Base-by-base conservation (phyloP, 2,113 vertebrate species). In the Toxotes chatareus region DNA sequence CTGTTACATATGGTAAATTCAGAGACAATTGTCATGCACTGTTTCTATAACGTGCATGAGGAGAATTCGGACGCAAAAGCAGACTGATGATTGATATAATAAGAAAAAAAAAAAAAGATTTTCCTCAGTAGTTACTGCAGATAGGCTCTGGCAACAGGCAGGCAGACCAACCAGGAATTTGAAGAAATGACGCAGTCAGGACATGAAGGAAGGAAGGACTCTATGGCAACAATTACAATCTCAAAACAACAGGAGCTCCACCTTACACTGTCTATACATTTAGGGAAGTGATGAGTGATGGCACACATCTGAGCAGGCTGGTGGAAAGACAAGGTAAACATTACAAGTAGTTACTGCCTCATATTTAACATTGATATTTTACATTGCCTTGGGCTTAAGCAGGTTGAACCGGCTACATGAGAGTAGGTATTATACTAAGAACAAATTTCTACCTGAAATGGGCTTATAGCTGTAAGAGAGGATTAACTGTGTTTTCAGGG, bases 201-300 rank as follows among this genome's bases (percentile, higher is more conserved):
- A 19, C 31, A 38, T 0, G n/a, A 5, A 17, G 4, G 4, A 61
- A 38, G 42, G 31, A 82, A 4, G n/a, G 78, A 16, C 49, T 49
- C 84, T 32, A 79, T 76, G 81, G 75, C 51, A 82, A 84, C 71
- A 44, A 19, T 32, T 36, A 23, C 68, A 57, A 34, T 56, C 36
- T 59, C 5, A 36, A 2, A 32, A 71, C 17, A 61, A 21, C 0
- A 5, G 34, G 62, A 53, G 67, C 62, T 68, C n/a, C 69, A n/a
- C 32, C 46, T 62, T 72, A 23, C 1, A 19, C 68, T 42, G 51
- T 56, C 9, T 46, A 47, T 32, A 73, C 55, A 61, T 8, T 1
- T 27, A 9, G 1, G 21, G 7, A 70, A 49, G 47, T 3, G 31
- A 64, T 84, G 66, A 76, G 10, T 68, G 7, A 36, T 8, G 4